These are phyloP conservation scores for Aphelinus certus DNA, from an alignment of 1,140 invertebrate genomes.

Conservation along the genomic window DNA sequence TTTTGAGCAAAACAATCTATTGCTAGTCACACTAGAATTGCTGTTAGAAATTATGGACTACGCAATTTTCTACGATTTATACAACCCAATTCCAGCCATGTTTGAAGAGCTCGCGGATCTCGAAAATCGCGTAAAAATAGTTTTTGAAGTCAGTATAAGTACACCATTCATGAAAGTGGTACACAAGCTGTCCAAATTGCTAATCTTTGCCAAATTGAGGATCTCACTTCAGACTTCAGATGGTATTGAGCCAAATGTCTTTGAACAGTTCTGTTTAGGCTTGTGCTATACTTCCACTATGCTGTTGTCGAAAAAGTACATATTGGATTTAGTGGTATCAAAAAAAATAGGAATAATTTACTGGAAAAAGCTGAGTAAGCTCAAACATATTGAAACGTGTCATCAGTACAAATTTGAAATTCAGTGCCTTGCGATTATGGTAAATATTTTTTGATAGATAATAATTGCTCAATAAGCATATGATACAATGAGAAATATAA, in stretches of 20 bases:
- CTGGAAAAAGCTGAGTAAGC: slow-evolving; percentile 55
- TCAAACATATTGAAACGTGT: slow-evolving; percentile 47
- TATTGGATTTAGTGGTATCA: slow-evolving; percentile 55
- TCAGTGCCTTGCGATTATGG: slow-evolving; percentile 68
- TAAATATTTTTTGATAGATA: slow-evolving; percentile 42
- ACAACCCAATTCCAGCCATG: slow-evolving; percentile 56
- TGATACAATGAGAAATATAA: too few species aligned
- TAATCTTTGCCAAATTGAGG: slow-evolving; percentile 57
- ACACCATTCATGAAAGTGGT: slow-evolving; percentile 58
- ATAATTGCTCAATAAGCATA: too few species aligned
- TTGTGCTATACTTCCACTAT: slow-evolving; percentile 54
- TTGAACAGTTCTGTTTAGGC: slow-evolving; percentile 50
- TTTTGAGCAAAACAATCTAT: slow-evolving; percentile 64
- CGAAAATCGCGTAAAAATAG: slow-evolving; percentile 54
- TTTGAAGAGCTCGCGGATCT: slow-evolving; percentile 53
- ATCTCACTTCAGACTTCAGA: slow-evolving; percentile 45
- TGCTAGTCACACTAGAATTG: slow-evolving; percentile 67
- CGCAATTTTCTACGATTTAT: slow-evolving; percentile 52
- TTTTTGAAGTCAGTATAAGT: slow-evolving; percentile 60
- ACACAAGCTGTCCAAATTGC: slow-evolving; percentile 54
- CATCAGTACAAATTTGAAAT: slow-evolving; percentile 58
- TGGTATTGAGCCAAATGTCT: slow-evolving; percentile 42
- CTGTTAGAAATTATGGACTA: slow-evolving; percentile 61
- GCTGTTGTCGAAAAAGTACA: slow-evolving; percentile 56
- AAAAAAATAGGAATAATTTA: slow-evolving; percentile 57